Conservation (phyloP, 2,113 vertebrate genomes). For the Colaptes auratus region DNA sequence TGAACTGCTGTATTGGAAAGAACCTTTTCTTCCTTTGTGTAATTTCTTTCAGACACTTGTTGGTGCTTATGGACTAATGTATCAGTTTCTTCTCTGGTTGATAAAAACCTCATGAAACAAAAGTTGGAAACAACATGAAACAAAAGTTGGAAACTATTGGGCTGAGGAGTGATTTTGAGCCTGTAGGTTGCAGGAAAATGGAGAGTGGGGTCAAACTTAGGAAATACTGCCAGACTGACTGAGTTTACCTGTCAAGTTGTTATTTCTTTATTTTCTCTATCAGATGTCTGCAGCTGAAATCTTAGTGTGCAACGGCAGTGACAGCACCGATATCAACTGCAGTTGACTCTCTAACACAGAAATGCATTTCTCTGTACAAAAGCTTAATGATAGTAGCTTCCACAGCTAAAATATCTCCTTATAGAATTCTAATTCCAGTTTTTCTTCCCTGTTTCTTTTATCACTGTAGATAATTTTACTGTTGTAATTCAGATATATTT, state of each 20-base stretch:
- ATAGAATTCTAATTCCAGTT: neutral
- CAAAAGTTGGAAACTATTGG: neutral
- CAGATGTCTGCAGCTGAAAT: neutral
- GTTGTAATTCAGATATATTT: neutral
- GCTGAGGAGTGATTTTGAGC: neutral
- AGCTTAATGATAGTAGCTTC: neutral
- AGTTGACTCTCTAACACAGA: neutral
- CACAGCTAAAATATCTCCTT: neutral
- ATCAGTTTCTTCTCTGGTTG: neutral
- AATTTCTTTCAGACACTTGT: neutral
- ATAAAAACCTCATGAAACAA: neutral
- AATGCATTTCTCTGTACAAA: neutral
- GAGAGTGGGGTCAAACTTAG: neutral
- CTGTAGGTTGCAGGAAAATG: neutral
- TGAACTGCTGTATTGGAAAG: neutral
- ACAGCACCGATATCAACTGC: neutral
- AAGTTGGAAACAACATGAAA: too few relatives aligned
- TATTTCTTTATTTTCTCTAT: neutral
- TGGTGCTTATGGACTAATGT: neutral
- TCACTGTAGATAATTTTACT: neutral
- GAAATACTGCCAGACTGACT: too few relatives aligned
- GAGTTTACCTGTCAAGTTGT: too few relatives aligned
- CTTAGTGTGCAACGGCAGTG: neutral
- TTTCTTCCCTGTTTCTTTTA: neutral
- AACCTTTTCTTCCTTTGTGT: neutral